Evolutionary conservation across 2,113 vertebrate species (phyloP).

Genomic region (Anoplopoma fimbria): DNA sequence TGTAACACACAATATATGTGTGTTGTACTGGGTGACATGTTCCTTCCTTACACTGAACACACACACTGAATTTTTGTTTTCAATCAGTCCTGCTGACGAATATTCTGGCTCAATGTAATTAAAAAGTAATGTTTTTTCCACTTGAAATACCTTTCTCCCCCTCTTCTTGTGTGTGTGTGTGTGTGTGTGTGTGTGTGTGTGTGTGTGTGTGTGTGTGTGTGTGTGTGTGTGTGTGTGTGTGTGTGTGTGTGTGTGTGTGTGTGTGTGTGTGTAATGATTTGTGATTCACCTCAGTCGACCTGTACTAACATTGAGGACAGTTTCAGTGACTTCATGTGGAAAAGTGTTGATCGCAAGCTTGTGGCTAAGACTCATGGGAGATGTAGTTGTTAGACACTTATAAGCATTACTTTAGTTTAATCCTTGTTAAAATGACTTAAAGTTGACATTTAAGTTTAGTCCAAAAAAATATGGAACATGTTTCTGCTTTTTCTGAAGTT

Average conservation of each 20-base stretch:
- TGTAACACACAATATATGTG: too few relatives aligned
- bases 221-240: constrained; percentile 8
- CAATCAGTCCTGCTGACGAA: too few relatives aligned
- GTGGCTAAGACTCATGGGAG: constrained; percentile 24
- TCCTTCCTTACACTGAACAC: neutral
- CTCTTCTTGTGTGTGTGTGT: neutral
- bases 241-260: constrained; percentile 13
- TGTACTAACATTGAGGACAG: neutral
- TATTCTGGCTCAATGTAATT: neutral
- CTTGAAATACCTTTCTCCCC: neutral
- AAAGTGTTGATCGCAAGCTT: neutral
- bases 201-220: neutral
- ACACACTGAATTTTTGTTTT: neutral
- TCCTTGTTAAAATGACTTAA: neutral
- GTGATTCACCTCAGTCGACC: neutral
- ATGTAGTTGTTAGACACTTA: neutral
- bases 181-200: neutral
- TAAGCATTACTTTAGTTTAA: neutral
- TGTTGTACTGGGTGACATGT: too few relatives aligned
- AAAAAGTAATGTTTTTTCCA: neutral
- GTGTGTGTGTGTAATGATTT: neutral
- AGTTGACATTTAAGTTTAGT: too few relatives aligned
- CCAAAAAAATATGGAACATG: neutral
- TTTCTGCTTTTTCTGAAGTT: neutral
- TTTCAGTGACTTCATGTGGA: neutral